These are phyloP conservation scores for Cheirogaleus major DNA, from an alignment of 2,797 vertebrate genomes.

Conservation along the genomic window DNA sequence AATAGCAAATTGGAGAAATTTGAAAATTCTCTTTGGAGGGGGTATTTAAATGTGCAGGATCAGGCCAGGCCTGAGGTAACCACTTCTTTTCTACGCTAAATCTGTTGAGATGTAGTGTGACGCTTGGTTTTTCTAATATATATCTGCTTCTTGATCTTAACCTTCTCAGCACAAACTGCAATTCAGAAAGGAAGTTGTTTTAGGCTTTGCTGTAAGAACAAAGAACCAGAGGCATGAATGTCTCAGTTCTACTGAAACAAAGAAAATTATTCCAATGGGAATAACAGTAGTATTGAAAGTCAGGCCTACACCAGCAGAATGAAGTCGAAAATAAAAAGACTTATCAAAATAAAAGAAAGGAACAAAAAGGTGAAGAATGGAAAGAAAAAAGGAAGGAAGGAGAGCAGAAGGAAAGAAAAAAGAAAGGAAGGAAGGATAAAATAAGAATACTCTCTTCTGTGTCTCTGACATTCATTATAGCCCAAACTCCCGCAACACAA, in stretches of 20 bases:
- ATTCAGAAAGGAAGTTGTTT: slow-evolving; percentile 10
- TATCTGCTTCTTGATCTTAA: slow-evolving; percentile 2
- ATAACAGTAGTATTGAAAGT: not conserved
- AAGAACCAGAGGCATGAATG: not conserved
- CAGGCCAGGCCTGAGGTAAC: not conserved
- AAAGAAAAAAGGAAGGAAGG: accelerated
- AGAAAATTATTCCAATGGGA: not conserved
- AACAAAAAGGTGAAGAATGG: not conserved
- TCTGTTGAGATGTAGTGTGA: not conserved
- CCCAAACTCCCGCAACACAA: slow-evolving; percentile 3
- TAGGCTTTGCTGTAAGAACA: slow-evolving; percentile 39
- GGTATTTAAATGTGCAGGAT: not conserved
- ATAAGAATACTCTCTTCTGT: not conserved
- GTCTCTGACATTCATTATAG: slow-evolving; percentile 40
- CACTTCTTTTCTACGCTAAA: not conserved
- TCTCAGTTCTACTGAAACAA: not conserved
- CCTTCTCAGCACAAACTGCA: not conserved
- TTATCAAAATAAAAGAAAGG: not conserved
- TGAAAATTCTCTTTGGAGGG: not conserved
- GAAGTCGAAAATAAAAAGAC: not conserved
- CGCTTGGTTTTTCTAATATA: not conserved
- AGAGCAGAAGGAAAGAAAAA: accelerated
- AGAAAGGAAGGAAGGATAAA: too few relatives aligned
- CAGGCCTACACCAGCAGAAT: not conserved
- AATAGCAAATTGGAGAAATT: not conserved